Evolutionary conservation across 2,888 invertebrate species (phyloP), one percentile per base, ranked within the genome.

Genomic region (Ornithoptera alexandrae): DNA sequence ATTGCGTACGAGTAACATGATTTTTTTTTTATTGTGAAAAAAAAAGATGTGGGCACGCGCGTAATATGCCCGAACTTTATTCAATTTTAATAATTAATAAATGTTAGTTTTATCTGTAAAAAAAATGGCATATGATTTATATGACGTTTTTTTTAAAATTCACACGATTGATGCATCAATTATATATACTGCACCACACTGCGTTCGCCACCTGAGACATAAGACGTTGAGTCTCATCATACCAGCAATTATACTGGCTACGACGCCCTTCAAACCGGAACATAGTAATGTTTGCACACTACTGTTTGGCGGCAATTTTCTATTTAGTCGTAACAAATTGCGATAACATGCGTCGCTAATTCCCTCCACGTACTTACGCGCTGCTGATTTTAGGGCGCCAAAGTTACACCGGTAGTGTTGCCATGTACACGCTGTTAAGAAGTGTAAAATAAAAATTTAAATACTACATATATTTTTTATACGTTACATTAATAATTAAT

Each of bases 271-370:
- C 30, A 30, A 30, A 30, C 30, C 30, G 30, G 30, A 30, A 30
- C 30, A 30, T 3, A 30, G 30, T 30, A 30, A 30, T 3, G 30
- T 30, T 30, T 30, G 30, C 30, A 30, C 30, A 30, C 30, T 30
- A 30, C 30, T 30, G 30, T 30, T 30, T 30, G 3, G 3, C 30
- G 30, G 30, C 30, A 30, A 30, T 30, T 30, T 5, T 30, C 24
- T 56, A 65, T 65, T 57, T 65, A 20, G 57, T 69, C n/a, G 78
- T 78, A 83, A 81, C 85, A 84, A 81, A 82, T 78, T 76, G 75
- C 73, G 79, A 77, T 78, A 81, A 80, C 76, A 77, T 77, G 76
- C 76, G 78, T 77, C 79, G 82, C 81, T 84, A 85, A 86, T 86
- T 85, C 70, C 61, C 74, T 73, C 81, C 74, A 66, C 71, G 67